Percentiles rank a stretch among this genome's conserved stretches.
These are phyloP conservation scores for Stegana nigrithorax DNA, from an alignment of 2,888 invertebrate species.

Conservation along the genomic window DNA sequence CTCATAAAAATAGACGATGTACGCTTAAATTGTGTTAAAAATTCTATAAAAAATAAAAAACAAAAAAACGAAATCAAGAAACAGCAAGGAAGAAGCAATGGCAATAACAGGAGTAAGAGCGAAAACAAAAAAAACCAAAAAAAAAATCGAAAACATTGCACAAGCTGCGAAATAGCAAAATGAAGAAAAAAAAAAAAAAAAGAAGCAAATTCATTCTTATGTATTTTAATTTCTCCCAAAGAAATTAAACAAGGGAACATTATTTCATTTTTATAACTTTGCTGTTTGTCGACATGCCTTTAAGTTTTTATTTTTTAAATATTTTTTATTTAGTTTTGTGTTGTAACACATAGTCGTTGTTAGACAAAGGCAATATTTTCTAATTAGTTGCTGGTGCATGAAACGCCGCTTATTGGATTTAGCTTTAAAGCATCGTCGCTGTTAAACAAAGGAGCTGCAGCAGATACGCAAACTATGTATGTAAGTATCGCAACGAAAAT, in stretches of 20 bases:
- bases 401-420: too few species aligned
- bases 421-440: too few species aligned
- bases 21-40: conserved; percentile 38
- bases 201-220: background rate
- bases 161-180: conserved; percentile 52
- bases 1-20: conserved; percentile 42
- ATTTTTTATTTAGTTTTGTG: too few species aligned
- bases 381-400: too few species aligned
- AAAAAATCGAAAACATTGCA: too few species aligned
- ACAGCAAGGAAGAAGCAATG: background rate
- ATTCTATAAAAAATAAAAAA: conserved; percentile 21
- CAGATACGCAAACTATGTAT: too few species aligned
- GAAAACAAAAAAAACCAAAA: conserved; percentile 12
- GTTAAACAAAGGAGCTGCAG: too few species aligned
- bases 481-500: too few species aligned
- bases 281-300: too few species aligned
- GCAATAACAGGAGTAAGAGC: background rate
- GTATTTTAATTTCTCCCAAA: conserved; percentile 7
- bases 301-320: too few species aligned
- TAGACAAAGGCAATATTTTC: too few species aligned
- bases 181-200: conserved; percentile 23
- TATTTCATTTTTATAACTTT: conserved; percentile 4
- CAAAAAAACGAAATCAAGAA: conserved; percentile 18
- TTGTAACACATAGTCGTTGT: too few species aligned
- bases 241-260: conserved; percentile 7